Base-by-base conservation (phyloP, 2,113 vertebrate genomes). In the Deroptyus accipitrinus region DNA sequence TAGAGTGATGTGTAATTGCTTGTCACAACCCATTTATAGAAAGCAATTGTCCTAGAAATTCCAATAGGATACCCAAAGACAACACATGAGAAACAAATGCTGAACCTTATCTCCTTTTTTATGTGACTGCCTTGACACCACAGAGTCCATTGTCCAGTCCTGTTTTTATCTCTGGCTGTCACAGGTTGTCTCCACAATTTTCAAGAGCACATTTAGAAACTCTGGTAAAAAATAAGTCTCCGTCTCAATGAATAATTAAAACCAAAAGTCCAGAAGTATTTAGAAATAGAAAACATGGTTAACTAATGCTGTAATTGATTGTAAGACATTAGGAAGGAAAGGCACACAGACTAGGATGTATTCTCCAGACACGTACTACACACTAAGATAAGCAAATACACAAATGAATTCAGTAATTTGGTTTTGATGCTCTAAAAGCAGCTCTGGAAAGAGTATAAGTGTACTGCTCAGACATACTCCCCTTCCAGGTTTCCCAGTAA, bases 11-110 rank as follows among this genome's bases (percentile, higher is more conserved):
- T 46, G 73, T 79, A 92, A 95, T 93, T 91, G 86, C 90, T 94
- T 96, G 95, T 92, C 92, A 96, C 92, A 95, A 89, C 19, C n/a
- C 18, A 37, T 94, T 92, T 95, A 76, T 52, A 94, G 83, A 76
- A 93, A 86, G 46, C 66, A 92, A 94, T 95, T 92, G 62, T 88
- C 57, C 78, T 79, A 75, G 0, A 91, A 95, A 91, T 68, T 94
- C 81, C 91, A 82, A 13, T 19, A 92, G 74, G 69, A 78, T 68
- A 79, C 31, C n/a, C 15, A 2, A 24, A 85, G 83, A 93, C 12
- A 8, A 54, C 24, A 62, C 37, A 63, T 61, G 67, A 88, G 48
- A 74, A 84, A 52, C 52, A 92, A 94, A 79, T 1, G 3, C 41
- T 86, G 81, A 74, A 90, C 70, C 76, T 86, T 79, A 86, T 77